A percentile compares a stretch with the other conserved stretches of the same genome.
These are phyloP conservation scores for Nephrotoma guestfalica DNA, from an alignment of 2,888 invertebrate species.

Conservation along the genomic window DNA sequence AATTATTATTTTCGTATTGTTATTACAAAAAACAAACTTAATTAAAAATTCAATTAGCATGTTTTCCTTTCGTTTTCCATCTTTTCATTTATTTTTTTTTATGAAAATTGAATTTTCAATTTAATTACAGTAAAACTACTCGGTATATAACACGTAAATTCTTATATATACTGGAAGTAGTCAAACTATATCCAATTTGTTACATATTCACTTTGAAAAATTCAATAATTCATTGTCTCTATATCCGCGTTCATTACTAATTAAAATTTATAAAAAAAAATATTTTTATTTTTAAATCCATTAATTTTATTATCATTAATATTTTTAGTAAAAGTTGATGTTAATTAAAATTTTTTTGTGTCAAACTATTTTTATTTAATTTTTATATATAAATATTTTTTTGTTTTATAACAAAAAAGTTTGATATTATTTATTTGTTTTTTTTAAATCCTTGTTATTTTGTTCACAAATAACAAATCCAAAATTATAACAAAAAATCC, in stretches of 20 bases:
- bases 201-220: neutral
- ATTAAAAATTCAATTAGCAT: neutral
- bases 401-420: neutral
- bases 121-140: neutral
- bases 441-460: neutral
- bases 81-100: neutral
- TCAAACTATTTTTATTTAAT: too few relatives aligned
- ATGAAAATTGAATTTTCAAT: neutral
- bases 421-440: neutral
- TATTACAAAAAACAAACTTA: neutral
- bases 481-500: slow-evolving; percentile 43
- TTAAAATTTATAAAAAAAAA: neutral
- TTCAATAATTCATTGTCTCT: neutral
- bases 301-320: neutral
- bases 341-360: neutral
- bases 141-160: neutral
- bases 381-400: neutral
- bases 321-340: neutral
- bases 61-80: neutral
- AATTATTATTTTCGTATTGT: neutral
- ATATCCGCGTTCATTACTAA: neutral
- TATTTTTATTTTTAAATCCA: neutral
- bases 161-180: neutral
- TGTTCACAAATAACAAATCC: neutral
- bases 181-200: neutral